These are phyloP conservation scores for Malaclemys terrapin DNA, from an alignment of 2,113 vertebrate genomes.

Conservation along the genomic window DNA sequence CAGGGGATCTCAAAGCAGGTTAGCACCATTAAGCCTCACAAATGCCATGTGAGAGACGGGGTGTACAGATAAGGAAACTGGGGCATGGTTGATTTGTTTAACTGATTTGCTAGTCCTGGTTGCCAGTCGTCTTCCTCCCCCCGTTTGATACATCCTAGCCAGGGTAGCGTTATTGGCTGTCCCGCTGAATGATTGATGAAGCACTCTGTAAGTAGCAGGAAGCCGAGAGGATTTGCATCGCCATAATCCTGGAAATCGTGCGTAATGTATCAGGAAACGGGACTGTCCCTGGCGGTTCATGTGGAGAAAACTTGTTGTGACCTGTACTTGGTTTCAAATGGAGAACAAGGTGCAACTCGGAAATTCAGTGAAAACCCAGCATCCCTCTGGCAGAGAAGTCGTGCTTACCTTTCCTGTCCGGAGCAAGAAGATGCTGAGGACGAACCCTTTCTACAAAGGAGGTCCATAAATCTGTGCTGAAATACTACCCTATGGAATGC, in stretches of 20 bases:
- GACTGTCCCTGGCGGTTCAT: conserved; percentile 59
- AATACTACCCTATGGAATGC: not conserved
- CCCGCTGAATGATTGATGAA: conserved; percentile 59
- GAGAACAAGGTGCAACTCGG: conserved; percentile 66
- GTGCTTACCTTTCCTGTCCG: not conserved
- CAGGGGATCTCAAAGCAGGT: not conserved
- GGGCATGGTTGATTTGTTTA: not conserved
- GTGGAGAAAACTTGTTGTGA: conserved; percentile 61
- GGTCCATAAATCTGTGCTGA: conserved; percentile 5
- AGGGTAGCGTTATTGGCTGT: conserved; percentile 40
- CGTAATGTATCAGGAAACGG: conserved; percentile 64
- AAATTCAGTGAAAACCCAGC: conserved; percentile 40
- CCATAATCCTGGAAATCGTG: conserved; percentile 54
- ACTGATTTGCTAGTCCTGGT: fast-evolving
- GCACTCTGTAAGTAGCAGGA: conserved; percentile 28
- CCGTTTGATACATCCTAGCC: not conserved
- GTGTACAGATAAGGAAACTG: not conserved
- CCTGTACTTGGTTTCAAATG: conserved; percentile 56
- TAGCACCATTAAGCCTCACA: not conserved
- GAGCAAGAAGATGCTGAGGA: conserved; percentile 33
- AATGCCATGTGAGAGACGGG: no score
- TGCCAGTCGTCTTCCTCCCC: not conserved
- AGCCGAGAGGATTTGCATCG: conserved; percentile 66
- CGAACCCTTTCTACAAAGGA: not conserved
- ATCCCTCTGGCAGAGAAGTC: conserved; percentile 52